A percentile compares a stretch with the other conserved stretches of the same genome.
phyloP scores from a whole-genome alignment of 2,888 invertebrate species.

The Synergus itoensis region DNA sequence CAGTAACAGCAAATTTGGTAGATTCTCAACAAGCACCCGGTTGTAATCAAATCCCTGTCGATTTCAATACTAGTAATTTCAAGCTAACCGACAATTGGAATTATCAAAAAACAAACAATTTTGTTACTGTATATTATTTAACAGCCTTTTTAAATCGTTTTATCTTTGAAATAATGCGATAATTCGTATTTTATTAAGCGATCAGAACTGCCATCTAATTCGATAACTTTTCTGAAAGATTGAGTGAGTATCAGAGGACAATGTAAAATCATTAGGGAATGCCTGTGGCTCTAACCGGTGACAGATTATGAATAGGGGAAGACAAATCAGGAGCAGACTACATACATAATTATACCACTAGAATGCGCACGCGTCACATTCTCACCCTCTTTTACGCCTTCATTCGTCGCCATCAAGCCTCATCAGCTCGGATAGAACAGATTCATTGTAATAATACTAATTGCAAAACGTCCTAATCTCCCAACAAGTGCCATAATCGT shows the following conservation, averaged over 20 bases:
- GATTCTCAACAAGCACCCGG: background rate
- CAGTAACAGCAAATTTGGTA: conserved; percentile 29
- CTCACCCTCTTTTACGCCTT: conserved; percentile 39
- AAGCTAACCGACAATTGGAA: background rate
- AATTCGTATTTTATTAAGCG: background rate
- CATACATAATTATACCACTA: conserved; percentile 40
- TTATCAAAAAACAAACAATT: background rate
- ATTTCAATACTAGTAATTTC: background rate
- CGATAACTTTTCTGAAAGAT: conserved; percentile 21
- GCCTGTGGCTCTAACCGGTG: conserved; percentile 22
- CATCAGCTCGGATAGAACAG: conserved; percentile 25
- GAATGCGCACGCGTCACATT: conserved; percentile 18
- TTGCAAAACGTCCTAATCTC: conserved; percentile 24
- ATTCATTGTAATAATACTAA: conserved; percentile 40
- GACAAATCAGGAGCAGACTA: conserved; percentile 27
- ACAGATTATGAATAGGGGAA: conserved; percentile 31
- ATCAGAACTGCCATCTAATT: background rate
- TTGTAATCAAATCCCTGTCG: conserved; percentile 23
- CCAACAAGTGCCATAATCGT: background rate
- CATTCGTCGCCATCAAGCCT: conserved; percentile 21
- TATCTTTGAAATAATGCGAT: background rate
- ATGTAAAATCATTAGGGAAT: conserved; percentile 35
- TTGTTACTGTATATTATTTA: background rate
- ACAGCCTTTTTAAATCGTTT: background rate
- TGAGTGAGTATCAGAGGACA: conserved; percentile 24